Conservation (phyloP, 2,797 vertebrate species). For the Synaphobranchus kaupii region DNA sequence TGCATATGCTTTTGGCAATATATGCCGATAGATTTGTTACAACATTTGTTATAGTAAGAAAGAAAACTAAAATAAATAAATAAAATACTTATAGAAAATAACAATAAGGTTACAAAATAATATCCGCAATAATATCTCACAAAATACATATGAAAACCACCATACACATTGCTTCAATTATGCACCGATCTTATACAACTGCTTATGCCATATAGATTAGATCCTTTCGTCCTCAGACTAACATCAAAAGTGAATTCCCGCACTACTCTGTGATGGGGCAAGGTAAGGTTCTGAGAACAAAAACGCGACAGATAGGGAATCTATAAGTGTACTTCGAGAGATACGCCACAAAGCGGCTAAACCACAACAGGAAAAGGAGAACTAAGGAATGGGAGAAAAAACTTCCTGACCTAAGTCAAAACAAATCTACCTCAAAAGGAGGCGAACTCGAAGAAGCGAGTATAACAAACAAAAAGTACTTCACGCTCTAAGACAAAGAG, state of each 20-base stretch:
- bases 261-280: no score
- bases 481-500: no score
- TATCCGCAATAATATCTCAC: background rate
- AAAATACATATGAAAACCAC: background rate
- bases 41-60: background rate
- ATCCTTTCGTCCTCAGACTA: background rate
- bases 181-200: background rate
- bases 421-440: no score
- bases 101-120: background rate
- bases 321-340: no score
- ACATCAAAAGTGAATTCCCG: background rate
- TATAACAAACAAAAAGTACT: no score
- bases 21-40: background rate
- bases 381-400: no score
- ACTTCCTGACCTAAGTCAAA: no score
- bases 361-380: no score
- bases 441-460: no score
- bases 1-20: background rate
- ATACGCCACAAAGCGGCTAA: no score
- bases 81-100: background rate
- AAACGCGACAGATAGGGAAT: no score
- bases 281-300: no score
- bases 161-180: background rate
- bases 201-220: background rate
- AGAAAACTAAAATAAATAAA: background rate